Percentiles rank a stretch among this genome's conserved stretches.
Conservation (phyloP, 2,888 invertebrate genomes). For the Dasysyrphus albostriatus region DNA sequence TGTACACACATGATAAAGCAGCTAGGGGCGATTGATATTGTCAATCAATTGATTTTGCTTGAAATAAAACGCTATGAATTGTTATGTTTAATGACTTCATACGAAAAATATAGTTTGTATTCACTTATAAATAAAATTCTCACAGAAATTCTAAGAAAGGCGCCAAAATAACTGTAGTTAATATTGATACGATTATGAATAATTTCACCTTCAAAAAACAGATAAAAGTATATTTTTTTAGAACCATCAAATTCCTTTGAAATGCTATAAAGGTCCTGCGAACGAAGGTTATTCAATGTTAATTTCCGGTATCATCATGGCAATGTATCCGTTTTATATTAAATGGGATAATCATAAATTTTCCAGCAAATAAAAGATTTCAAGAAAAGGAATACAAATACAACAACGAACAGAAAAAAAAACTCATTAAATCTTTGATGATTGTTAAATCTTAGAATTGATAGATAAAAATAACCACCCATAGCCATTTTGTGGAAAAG, state of each 20-base stretch:
- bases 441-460: constrained; percentile 6
- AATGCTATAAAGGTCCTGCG: neutral
- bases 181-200: neutral
- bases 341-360: constrained; percentile 8
- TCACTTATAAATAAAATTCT: too few relatives aligned
- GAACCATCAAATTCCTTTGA: too few relatives aligned
- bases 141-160: too few relatives aligned
- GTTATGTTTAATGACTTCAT: too few relatives aligned
- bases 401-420: neutral
- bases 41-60: too few relatives aligned
- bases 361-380: neutral
- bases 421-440: constrained; percentile 9
- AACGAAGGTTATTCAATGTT: neutral
- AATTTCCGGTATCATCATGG: constrained; percentile 5
- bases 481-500: neutral
- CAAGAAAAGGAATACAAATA: neutral
- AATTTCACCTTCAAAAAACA: neutral
- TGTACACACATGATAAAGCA: too few relatives aligned
- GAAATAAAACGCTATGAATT: too few relatives aligned
- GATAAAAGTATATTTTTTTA: neutral
- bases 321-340: constrained; percentile 6
- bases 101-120: too few relatives aligned
- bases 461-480: constrained; percentile 12
- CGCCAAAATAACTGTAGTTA: too few relatives aligned
- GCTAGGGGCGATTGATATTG: too few relatives aligned